Base-by-base conservation (phyloP, 2,888 invertebrate species). In the Drosophila tripunctata region DNA sequence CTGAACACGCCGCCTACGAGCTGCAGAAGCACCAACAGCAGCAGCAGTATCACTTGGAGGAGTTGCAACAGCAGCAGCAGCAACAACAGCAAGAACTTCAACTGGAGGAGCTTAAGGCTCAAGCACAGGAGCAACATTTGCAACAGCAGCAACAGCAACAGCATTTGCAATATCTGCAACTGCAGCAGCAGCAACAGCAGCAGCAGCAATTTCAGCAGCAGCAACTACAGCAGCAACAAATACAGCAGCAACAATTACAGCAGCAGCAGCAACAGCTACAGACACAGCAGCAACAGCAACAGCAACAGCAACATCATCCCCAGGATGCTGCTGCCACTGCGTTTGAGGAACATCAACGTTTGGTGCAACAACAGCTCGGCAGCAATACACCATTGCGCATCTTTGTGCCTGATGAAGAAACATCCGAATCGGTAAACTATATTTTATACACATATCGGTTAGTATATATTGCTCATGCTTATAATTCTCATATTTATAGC, bases 341-440 rank as follows among this genome's bases (percentile, higher is more conserved):
- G 0, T 90, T 90, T 61, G 88, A 90, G 44, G 89, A 90, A 43
- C 90, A 91, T 69, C 89, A 90, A 45, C 80, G 89, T 31, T 68
- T 90, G 12, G 87, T 90, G 4, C 88, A 91, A 65, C 88, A 91
- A 63, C 90, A 89, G 38, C 74, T 90, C 17, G 88, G 91, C 3
- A 60, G 65, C 24, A 90, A 90, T 51, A 89, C 89, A 21, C 92
- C 92, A 0, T 67, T 93, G 44, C 90, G 92, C 65, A 93, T 93
- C 64, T 92, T 92, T 78, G 92, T 93, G 10, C 93, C 93, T 0
- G 92, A 93, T 38, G 91, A 91, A 12, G 92, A 92, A 22, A 56
- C 67, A 3, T 31, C 70, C 2, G 85, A 87, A 58, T 67, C 83
- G 72, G 89, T 90, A 70, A 72, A 62, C 22, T 7, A 17, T 14